phyloP scores from a whole-genome alignment of 1,140 invertebrate species.

The Caenorhabditis tropicalis region DNA sequence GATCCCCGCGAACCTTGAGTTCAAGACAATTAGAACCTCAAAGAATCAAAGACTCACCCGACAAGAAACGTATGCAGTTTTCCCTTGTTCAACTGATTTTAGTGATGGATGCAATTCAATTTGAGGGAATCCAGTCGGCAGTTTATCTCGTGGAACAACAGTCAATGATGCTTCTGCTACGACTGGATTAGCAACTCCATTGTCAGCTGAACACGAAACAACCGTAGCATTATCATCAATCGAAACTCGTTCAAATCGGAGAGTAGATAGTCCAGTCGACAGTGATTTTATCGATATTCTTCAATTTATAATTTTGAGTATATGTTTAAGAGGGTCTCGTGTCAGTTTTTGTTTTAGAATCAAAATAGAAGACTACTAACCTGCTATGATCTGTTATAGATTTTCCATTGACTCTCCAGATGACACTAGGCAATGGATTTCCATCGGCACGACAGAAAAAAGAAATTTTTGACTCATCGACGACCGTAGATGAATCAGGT shows the following conservation, averaged over 20 bases:
- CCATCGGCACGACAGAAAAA: constrained; percentile 93
- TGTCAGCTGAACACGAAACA: constrained; percentile 95
- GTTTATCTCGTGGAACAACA: constrained; percentile 83
- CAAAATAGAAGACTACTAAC: no score
- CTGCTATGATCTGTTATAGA: constrained; percentile 78
- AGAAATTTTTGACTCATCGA: constrained; percentile 86
- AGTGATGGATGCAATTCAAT: constrained; percentile 83
- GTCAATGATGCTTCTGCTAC: constrained; percentile 84
- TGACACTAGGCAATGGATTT: constrained; percentile 84
- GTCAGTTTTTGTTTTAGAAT: no score
- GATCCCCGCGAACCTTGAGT: constrained; percentile 77
- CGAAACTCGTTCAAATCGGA: constrained; percentile 89
- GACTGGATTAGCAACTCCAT: constrained; percentile 91
- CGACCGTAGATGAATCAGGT: constrained; percentile 76
- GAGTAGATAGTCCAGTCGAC: constrained; percentile 79
- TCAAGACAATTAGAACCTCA: neutral
- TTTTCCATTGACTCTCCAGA: constrained; percentile 89
- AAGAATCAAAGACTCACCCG: constrained; percentile 75
- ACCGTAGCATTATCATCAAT: constrained; percentile 83
- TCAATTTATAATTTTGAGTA: no score
- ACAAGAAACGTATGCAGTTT: constrained; percentile 86
- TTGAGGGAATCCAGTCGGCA: constrained; percentile 87
- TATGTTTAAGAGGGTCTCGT: no score
- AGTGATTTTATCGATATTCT: constrained; percentile 73
- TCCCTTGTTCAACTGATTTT: constrained; percentile 93